phyloP scores from a whole-genome alignment of 2,797 vertebrate species.

The Sebastes melanostomus region DNA sequence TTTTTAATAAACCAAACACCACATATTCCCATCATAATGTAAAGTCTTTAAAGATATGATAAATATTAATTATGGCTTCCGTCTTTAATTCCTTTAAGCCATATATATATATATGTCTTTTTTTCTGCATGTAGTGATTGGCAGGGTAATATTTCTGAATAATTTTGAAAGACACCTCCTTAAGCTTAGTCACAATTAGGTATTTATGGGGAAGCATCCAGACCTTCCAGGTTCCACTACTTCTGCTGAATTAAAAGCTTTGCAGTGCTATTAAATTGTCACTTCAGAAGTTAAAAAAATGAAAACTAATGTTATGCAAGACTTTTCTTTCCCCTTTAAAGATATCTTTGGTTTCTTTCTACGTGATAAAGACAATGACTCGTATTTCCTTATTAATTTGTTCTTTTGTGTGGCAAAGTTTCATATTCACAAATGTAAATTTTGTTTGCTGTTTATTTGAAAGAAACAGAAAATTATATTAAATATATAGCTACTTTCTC shows the following conservation, averaged over 20 bases:
- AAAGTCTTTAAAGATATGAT: too few relatives aligned
- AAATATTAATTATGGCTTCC: too few relatives aligned
- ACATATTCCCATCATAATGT: too few relatives aligned
- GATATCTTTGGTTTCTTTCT: background rate
- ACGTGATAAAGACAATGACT: background rate
- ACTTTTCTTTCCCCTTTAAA: background rate
- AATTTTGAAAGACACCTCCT: background rate
- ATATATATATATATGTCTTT: too few relatives aligned
- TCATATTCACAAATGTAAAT: background rate
- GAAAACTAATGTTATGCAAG: background rate
- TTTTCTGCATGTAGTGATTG: too few relatives aligned
- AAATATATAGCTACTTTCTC: background rate
- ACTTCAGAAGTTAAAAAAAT: background rate
- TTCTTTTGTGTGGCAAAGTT: background rate
- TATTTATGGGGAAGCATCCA: background rate
- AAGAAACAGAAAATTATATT: background rate
- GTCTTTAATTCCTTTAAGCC: too few relatives aligned
- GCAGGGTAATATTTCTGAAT: background rate
- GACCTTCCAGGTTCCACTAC: background rate
- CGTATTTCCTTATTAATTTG: background rate
- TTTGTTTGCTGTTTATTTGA: background rate
- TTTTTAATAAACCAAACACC: too few relatives aligned
- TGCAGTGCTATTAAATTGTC: background rate
- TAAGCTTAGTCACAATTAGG: background rate
- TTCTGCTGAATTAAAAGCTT: fast-evolving